Evolutionary conservation across 2,113 vertebrate species (phyloP).

Genomic region (Hippocampus barbouri): DNA sequence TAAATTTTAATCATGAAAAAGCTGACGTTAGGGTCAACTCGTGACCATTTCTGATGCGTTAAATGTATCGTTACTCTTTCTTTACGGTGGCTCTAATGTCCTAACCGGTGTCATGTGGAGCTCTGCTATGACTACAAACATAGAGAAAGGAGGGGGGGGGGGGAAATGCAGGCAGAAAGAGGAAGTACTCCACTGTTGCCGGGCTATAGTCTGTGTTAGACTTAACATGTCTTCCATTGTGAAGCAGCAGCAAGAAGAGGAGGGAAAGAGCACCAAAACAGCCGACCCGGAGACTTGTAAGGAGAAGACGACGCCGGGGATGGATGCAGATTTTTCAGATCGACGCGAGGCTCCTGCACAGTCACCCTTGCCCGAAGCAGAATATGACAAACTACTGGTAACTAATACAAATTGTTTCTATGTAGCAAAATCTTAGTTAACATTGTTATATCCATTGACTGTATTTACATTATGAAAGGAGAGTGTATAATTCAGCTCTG

Average conservation of each 20-base stretch:
- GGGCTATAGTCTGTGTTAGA: conserved; percentile 21
- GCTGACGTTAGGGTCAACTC: not conserved
- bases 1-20: not conserved
- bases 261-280: conserved; percentile 28
- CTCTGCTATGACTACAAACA: conserved; percentile 50
- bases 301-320: conserved; percentile 19
- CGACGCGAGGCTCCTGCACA: conserved; percentile 41
- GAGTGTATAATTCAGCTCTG: too few species aligned
- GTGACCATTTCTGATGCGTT: not conserved
- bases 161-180: conserved; percentile 39
- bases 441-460: not conserved
- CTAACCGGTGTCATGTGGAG: conserved; percentile 1
- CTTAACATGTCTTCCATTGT: conserved; percentile 50
- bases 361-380: conserved; percentile 73
- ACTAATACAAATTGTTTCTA: conserved; percentile 17
- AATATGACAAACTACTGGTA: conserved; percentile 79
- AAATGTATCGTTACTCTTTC: not conserved
- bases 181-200: conserved; percentile 42
- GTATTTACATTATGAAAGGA: not conserved
- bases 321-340: conserved; percentile 12
- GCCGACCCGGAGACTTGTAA: conserved; percentile 13
- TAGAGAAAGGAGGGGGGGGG: conserved; percentile 9
- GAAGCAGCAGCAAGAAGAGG: conserved; percentile 50
- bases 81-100: not conserved
- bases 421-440: not conserved